Evolutionary conservation across 2,888 invertebrate species (phyloP).

Genomic region (Dinocampus coccinellae): DNA sequence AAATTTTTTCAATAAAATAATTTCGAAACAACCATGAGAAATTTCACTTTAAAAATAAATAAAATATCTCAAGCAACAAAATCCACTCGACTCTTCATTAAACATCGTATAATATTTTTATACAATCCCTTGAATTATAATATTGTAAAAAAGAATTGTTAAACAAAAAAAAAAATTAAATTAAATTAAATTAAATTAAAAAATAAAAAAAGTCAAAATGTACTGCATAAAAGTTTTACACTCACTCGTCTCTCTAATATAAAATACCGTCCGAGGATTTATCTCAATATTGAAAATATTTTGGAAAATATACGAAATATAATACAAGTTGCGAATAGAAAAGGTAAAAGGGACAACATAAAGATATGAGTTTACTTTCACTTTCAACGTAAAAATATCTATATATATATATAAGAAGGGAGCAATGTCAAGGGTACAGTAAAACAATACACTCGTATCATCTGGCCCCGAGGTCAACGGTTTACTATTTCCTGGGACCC

Average conservation of each 20-base stretch:
- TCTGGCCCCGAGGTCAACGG: constrained; percentile 21
- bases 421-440: constrained; percentile 28
- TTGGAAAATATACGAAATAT: neutral
- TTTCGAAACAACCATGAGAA: too few relatives aligned
- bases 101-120: neutral
- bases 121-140: neutral
- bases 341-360: constrained; percentile 11
- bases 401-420: constrained; percentile 8
- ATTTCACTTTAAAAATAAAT: too few relatives aligned
- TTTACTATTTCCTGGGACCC: constrained; percentile 6
- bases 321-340: too few relatives aligned
- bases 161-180: too few relatives aligned
- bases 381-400: neutral
- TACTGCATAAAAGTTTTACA: neutral
- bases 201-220: too few relatives aligned
- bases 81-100: neutral
- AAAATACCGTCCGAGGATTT: too few relatives aligned
- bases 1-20: too few relatives aligned
- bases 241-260: too few relatives aligned
- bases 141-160: too few relatives aligned
- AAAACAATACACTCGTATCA: constrained; percentile 17
- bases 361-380: constrained; percentile 21
- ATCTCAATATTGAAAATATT: neutral
- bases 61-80: too few relatives aligned
- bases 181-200: too few relatives aligned